A percentile compares a stretch with the other conserved stretches of the same genome.
These are phyloP conservation scores for Megastigmus dorsalis DNA, from an alignment of 2,888 invertebrate genomes.

Conservation along the genomic window DNA sequence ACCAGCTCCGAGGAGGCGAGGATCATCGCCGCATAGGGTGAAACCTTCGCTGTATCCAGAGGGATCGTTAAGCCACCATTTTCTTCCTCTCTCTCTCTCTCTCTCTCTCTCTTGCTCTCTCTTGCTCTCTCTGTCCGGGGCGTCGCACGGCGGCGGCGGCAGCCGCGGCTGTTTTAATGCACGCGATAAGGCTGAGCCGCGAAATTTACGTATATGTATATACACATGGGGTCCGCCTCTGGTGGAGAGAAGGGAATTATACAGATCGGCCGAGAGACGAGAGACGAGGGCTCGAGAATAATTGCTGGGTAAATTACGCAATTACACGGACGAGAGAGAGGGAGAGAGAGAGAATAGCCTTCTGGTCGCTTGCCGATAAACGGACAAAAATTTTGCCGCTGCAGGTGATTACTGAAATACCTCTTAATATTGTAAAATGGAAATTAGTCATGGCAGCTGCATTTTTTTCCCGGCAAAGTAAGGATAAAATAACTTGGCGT, in stretches of 20 bases:
- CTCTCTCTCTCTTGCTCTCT: no score
- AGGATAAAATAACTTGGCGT: no score
- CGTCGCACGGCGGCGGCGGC: no score
- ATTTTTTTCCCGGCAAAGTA: no score
- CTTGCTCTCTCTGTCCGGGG: neutral
- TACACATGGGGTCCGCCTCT: neutral
- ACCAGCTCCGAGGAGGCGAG: neutral
- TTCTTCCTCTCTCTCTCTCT: slow-evolving; percentile 31
- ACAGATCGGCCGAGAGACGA: slow-evolving; percentile 35
- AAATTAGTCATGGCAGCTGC: no score
- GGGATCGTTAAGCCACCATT: slow-evolving; percentile 44
- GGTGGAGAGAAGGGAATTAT: slow-evolving; percentile 39
- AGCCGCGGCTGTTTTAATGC: slow-evolving; percentile 36
- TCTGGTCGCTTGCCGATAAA: neutral
- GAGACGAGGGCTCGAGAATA: slow-evolving; percentile 55
- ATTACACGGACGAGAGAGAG: slow-evolving; percentile 57
- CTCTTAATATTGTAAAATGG: no score
- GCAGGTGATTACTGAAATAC: neutral
- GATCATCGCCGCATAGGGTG: slow-evolving; percentile 5
- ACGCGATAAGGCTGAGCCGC: slow-evolving; percentile 43
- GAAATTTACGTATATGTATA: slow-evolving; percentile 37
- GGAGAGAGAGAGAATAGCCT: slow-evolving; percentile 2
- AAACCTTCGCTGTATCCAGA: neutral
- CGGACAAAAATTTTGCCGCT: neutral
- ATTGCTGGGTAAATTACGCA: slow-evolving; percentile 65